These are phyloP conservation scores for Eleutherodactylus coqui DNA, from an alignment of 2,797 vertebrate species.

Conservation along the genomic window DNA sequence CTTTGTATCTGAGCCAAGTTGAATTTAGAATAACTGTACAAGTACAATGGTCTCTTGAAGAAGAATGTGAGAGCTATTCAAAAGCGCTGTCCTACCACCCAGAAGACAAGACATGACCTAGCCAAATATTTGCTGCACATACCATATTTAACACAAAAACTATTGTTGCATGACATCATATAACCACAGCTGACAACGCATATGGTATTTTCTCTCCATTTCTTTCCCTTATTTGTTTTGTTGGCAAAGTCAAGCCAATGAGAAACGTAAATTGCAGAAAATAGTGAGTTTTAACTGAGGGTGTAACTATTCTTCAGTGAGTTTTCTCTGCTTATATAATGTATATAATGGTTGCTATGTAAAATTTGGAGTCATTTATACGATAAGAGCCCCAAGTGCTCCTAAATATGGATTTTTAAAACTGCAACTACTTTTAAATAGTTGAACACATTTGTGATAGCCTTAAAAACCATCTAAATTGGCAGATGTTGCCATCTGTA, in stretches of 20 bases:
- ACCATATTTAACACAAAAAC: constrained; percentile 29
- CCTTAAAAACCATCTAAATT: constrained; percentile 11
- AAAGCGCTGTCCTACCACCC: constrained; percentile 41
- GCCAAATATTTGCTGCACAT: constrained; percentile 56
- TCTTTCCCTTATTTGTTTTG: constrained; percentile 3
- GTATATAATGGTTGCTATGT: background rate
- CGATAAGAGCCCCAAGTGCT: background rate
- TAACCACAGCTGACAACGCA: constrained; percentile 56
- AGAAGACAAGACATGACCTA: constrained; percentile 33
- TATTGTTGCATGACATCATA: constrained; percentile 48
- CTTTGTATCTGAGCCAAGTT: constrained; percentile 52
- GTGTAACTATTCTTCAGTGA: background rate
- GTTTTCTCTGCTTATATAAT: background rate
- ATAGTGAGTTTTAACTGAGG: too few species aligned
- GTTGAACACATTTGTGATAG: constrained; percentile 3
- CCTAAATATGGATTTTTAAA: background rate
- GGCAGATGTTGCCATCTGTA: constrained; percentile 55
- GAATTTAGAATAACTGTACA: constrained; percentile 58
- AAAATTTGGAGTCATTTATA: background rate
- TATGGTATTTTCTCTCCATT: constrained; percentile 31
- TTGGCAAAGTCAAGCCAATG: background rate
- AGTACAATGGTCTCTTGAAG: constrained; percentile 52
- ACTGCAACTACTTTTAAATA: background rate
- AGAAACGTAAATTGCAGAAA: background rate
- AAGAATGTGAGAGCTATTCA: constrained; percentile 49